Percentiles rank a stretch among this genome's conserved stretches.
phyloP scores from a whole-genome alignment of 2,797 vertebrate species.

The Lepidocolaptes lacrymiger region DNA sequence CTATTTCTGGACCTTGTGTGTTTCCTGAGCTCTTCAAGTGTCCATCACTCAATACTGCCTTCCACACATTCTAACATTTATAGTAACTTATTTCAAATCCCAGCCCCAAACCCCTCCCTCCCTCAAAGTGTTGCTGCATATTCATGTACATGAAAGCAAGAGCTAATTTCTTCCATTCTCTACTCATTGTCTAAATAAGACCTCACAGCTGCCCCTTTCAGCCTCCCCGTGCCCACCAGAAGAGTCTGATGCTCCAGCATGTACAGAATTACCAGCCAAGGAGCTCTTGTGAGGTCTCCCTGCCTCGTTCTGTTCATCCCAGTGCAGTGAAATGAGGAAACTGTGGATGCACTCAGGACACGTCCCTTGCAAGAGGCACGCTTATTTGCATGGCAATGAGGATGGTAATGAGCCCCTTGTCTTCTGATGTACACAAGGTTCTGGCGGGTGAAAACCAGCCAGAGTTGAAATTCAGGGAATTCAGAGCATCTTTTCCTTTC shows the following conservation, averaged over 20 bases:
- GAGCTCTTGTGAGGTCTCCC: neutral
- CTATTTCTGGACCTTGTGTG: neutral
- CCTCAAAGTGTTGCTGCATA: neutral
- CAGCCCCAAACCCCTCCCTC: neutral
- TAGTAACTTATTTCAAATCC: neutral
- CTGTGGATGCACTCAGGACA: conserved; percentile 3
- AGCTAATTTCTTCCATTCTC: neutral
- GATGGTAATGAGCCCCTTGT: conserved; percentile 37
- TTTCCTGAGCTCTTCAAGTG: neutral
- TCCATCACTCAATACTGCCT: neutral
- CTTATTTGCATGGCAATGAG: conserved; percentile 58
- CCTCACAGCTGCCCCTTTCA: neutral
- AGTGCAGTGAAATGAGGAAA: neutral
- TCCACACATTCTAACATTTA: neutral
- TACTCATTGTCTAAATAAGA: neutral
- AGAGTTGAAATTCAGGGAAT: neutral
- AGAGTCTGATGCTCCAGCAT: neutral
- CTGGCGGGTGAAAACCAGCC: neutral
- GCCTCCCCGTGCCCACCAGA: neutral
- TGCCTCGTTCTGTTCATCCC: neutral
- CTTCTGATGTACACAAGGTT: conserved; percentile 41
- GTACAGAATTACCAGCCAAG: neutral
- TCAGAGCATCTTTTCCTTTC: neutral
- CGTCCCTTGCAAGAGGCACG: neutral
- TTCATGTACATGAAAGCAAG: neutral